Evolutionary conservation across 2,888 invertebrate species (phyloP).

Genomic region (Unio delphinus): DNA sequence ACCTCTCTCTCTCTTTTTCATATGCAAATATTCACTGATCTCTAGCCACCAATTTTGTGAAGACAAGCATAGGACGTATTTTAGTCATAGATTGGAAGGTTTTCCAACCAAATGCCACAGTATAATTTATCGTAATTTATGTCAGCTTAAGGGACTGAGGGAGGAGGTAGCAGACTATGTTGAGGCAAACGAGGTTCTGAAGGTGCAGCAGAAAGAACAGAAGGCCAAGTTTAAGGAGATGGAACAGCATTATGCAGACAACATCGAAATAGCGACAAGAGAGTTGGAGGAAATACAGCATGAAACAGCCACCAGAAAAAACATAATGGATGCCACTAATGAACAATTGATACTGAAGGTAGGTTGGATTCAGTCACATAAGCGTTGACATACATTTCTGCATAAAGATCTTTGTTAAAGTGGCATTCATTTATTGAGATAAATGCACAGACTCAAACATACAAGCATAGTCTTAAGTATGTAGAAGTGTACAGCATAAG

Average conservation of each 20-base stretch:
- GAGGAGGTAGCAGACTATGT: constrained; percentile 41
- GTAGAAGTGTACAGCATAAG: no score
- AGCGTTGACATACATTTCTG: no score
- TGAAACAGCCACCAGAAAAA: constrained; percentile 48
- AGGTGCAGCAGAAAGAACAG: constrained; percentile 41
- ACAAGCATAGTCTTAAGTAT: no score
- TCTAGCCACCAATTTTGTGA: no score
- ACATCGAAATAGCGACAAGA: constrained; percentile 45
- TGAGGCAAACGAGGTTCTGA: constrained; percentile 38
- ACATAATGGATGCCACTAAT: constrained; percentile 47
- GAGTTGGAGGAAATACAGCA: constrained; percentile 49
- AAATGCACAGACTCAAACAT: no score
- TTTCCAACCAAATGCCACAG: not conserved
- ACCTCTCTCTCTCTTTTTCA: no score
- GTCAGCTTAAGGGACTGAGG: constrained; percentile 37
- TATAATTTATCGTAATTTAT: not conserved
- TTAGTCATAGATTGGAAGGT: not conserved
- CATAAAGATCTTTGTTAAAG: no score
- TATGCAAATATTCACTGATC: no score
- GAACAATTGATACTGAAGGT: constrained; percentile 60
- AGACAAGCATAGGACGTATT: no score
- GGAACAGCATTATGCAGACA: constrained; percentile 46
- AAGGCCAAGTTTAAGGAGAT: constrained; percentile 41
- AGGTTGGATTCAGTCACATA: not conserved
- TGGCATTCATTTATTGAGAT: no score